phyloP scores from a whole-genome alignment of 1,140 invertebrate species.

The Coptotermes formosanus region DNA sequence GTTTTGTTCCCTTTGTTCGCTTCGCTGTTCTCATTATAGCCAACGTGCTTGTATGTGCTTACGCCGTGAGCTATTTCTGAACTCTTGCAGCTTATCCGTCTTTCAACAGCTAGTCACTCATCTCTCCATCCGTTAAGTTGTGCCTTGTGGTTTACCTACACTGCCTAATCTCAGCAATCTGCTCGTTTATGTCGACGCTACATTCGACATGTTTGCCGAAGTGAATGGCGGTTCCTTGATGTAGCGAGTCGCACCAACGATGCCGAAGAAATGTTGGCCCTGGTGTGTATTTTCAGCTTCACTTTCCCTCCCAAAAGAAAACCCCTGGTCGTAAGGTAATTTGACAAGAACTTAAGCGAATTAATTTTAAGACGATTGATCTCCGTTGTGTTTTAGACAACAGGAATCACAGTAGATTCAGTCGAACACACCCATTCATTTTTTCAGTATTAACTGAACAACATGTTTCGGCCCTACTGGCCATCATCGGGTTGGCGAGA shows the following conservation, averaged over 20 bases:
- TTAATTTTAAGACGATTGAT: no score
- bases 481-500: no score
- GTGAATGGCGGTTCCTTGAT: no score
- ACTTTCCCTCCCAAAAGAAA: not conserved
- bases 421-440: no score
- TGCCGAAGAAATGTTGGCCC: not conserved
- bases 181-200: no score
- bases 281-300: not conserved
- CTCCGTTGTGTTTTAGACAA: no score
- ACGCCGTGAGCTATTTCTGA: not conserved
- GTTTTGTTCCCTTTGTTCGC: not conserved
- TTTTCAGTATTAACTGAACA: no score
- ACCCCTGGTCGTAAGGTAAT: not conserved
- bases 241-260: no score
- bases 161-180: not conserved
- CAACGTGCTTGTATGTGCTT: not conserved
- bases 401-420: no score
- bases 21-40: constrained; percentile 18
- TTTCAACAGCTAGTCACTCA: constrained; percentile 4
- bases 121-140: not conserved
- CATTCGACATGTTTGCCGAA: no score
- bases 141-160: not conserved
- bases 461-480: no score
- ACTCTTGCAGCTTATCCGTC: constrained; percentile 7
- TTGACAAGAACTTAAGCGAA: not conserved